A percentile compares a stretch with the other conserved stretches of the same genome.
These are phyloP conservation scores for Mellilla xanthometata DNA, from an alignment of 2,888 invertebrate species.

Conservation along the genomic window DNA sequence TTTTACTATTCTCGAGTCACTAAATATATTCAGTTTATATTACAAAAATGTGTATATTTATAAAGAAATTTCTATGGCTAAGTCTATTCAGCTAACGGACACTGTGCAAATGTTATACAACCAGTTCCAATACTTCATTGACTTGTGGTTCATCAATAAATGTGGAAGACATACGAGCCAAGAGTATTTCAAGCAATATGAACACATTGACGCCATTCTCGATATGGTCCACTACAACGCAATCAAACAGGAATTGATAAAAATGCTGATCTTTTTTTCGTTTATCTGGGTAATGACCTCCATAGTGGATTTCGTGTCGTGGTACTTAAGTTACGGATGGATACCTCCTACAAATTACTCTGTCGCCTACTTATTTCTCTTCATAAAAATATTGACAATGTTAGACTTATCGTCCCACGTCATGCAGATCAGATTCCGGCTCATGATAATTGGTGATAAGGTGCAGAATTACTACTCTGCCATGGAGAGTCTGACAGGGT, in stretches of 20 bases:
- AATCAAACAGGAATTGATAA: conserved; percentile 42
- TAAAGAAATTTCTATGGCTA: conserved; percentile 25
- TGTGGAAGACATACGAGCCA: conserved; percentile 49
- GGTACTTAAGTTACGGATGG: conserved; percentile 48
- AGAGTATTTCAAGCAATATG: conserved; percentile 57
- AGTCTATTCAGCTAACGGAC: conserved; percentile 57
- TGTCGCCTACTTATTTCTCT: conserved; percentile 49
- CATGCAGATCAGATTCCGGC: conserved; percentile 51
- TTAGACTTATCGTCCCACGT: conserved; percentile 58
- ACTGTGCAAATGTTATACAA: conserved; percentile 54
- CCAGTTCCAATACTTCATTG: conserved; percentile 53
- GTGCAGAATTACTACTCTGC: conserved; percentile 41
- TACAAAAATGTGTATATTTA: conserved; percentile 49
- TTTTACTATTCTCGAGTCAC: conserved; percentile 34
- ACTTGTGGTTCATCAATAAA: conserved; percentile 54
- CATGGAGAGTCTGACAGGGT: conserved; percentile 27
- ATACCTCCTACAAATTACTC: conserved; percentile 41
- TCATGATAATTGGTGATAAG: conserved; percentile 49
- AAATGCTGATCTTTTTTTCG: conserved; percentile 38
- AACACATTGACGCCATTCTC: conserved; percentile 52
- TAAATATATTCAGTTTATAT: conserved; percentile 43
- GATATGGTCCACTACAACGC: conserved; percentile 36
- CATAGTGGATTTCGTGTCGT: conserved; percentile 48
- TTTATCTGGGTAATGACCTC: conserved; percentile 47
- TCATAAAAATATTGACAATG: conserved; percentile 61